Evolutionary conservation across 2,113 vertebrate genomes (phyloP).

Genomic region (Sitta europaea): DNA sequence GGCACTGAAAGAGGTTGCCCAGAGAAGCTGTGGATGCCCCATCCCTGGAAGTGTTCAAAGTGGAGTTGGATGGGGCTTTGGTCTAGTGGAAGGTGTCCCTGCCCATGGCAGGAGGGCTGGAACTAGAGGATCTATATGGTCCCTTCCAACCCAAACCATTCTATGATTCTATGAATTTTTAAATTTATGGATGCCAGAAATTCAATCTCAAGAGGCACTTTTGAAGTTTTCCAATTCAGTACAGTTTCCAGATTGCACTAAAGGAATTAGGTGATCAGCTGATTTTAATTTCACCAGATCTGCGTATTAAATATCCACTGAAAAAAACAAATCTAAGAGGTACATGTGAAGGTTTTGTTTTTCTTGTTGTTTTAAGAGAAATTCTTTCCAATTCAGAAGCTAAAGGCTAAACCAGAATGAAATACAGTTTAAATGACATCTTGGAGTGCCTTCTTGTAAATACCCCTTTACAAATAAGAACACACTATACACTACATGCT

Average conservation of each 20-base stretch:
- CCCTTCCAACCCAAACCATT: background rate
- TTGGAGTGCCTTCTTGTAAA: background rate
- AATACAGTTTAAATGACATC: background rate
- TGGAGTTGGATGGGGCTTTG: background rate
- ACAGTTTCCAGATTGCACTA: background rate
- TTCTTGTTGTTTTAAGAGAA: background rate
- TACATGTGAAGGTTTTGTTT: background rate
- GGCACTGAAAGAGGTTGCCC: background rate
- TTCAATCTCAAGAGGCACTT: background rate
- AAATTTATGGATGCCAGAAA: background rate
- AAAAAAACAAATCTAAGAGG: background rate
- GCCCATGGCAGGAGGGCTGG: background rate
- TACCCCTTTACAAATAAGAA: background rate
- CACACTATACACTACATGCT: background rate
- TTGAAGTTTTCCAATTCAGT: background rate
- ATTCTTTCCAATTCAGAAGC: background rate
- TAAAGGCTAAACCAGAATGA: background rate
- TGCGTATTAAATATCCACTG: background rate
- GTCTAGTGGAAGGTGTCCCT: background rate
- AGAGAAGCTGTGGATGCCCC: background rate
- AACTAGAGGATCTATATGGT: background rate
- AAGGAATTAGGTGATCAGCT: background rate
- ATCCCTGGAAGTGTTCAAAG: background rate
- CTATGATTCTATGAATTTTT: background rate
- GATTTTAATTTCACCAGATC: background rate